phyloP scores from a whole-genome alignment of 2,888 invertebrate genomes.

The Aphidius colemani region DNA sequence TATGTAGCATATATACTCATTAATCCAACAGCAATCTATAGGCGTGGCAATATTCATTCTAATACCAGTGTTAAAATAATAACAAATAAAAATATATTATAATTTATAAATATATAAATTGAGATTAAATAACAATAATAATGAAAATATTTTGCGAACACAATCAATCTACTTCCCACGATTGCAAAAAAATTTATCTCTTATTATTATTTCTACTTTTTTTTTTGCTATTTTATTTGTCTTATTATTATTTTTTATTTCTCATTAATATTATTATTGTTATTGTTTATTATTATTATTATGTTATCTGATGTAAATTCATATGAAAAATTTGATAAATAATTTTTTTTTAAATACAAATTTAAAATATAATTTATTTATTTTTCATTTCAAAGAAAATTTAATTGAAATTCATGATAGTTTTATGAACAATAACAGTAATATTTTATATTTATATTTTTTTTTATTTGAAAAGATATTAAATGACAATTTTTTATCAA shows the following conservation, averaged over 20 bases:
- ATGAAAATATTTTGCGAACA: slow-evolving; percentile 3
- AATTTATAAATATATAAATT: neutral
- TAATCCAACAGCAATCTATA: slow-evolving; percentile 19
- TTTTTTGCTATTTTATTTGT: slow-evolving; percentile 1
- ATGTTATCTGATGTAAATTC: no score
- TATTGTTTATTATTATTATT: no score
- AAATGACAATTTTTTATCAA: no score
- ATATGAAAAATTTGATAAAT: neutral
- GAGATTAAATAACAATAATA: neutral
- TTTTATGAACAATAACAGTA: no score
- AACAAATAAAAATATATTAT: slow-evolving; percentile 2
- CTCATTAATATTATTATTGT: neutral
- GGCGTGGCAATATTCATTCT: slow-evolving; percentile 23
- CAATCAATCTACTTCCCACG: slow-evolving; percentile 22
- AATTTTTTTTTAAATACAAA: neutral
- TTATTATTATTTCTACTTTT: neutral
- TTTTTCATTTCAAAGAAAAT: no score
- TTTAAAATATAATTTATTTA: neutral
- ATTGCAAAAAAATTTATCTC: neutral
- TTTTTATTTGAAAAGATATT: no score
- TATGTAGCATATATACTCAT: slow-evolving; percentile 9
- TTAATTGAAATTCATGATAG: no score
- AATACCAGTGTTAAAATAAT: slow-evolving; percentile 5
- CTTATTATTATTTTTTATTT: neutral
- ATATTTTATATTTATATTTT: no score